phyloP scores from a whole-genome alignment of 2,797 vertebrate genomes.

The Phoxinus dragarum region DNA sequence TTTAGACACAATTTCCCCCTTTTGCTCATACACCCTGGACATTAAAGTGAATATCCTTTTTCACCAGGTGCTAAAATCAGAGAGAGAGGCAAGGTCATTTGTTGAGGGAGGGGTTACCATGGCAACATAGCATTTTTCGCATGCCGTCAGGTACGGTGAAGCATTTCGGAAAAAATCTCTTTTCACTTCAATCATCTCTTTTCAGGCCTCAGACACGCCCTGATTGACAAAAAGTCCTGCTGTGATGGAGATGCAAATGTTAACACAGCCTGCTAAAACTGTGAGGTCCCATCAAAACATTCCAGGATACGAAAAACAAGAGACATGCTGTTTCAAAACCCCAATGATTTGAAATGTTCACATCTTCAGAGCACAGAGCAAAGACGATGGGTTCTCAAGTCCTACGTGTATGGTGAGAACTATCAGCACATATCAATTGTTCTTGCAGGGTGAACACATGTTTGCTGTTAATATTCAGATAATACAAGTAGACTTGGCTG shows the following conservation, averaged over 20 bases:
- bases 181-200: conserved; percentile 45
- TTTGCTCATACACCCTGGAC: conserved; percentile 47
- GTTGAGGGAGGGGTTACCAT: conserved; percentile 58
- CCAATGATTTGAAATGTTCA: conserved; percentile 7
- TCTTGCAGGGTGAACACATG: conserved; percentile 20
- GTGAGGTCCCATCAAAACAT: conserved; percentile 35
- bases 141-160: conserved; percentile 49
- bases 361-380: conserved; percentile 18
- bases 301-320: background rate
- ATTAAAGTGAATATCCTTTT: conserved; percentile 54
- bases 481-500: conserved; percentile 30
- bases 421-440: conserved; percentile 24
- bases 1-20: conserved; percentile 49
- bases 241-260: conserved; percentile 44
- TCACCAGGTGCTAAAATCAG: conserved; percentile 56
- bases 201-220: conserved; percentile 43
- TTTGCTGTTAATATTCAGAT: conserved; percentile 22
- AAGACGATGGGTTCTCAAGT: background rate
- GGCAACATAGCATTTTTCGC: conserved; percentile 55
- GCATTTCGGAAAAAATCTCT: conserved; percentile 30
- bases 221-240: conserved; percentile 33
- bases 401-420: background rate
- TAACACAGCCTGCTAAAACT: conserved; percentile 33
- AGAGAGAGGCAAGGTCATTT: conserved; percentile 55
- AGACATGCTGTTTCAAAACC: conserved; percentile 18